These are phyloP conservation scores for Neopipo cinnamomea DNA, from an alignment of 2,113 vertebrate species.

Conservation along the genomic window DNA sequence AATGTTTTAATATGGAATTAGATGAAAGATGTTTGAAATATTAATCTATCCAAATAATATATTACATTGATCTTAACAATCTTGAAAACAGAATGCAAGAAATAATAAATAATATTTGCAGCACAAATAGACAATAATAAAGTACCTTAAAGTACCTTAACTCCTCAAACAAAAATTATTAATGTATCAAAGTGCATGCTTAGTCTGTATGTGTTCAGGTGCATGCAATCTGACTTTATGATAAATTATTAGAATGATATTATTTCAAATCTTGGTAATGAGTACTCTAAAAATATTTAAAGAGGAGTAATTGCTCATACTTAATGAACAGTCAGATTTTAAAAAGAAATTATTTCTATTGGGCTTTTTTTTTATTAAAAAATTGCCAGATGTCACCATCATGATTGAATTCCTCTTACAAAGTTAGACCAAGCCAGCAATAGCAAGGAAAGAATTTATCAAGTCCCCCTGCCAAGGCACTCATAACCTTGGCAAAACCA, in stretches of 20 bases:
- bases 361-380: not conserved
- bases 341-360: constrained; percentile 1
- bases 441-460: not conserved
- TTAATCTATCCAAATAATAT: constrained; percentile 45
- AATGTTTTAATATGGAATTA: constrained; percentile 44
- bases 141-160: not conserved
- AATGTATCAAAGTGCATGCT: not conserved
- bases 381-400: constrained; percentile 22
- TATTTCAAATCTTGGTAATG: constrained; percentile 26
- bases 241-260: constrained; percentile 42
- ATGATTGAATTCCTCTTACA: not conserved
- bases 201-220: not conserved
- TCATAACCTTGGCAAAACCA: not conserved
- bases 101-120: constrained; percentile 43
- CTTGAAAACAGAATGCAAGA: constrained; percentile 23
- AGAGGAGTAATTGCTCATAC: not conserved
- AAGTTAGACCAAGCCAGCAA: not conserved
- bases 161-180: constrained; percentile 42
- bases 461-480: not conserved
- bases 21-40: constrained; percentile 54
- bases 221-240: not conserved
- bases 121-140: not conserved
- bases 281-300: constrained; percentile 24
- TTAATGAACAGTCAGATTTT: constrained; percentile 11
- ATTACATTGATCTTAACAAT: not conserved